A percentile compares a stretch with the other conserved stretches of the same genome.
Conservation (phyloP, 2,888 invertebrate species). For the Drosophila longiperda region DNA sequence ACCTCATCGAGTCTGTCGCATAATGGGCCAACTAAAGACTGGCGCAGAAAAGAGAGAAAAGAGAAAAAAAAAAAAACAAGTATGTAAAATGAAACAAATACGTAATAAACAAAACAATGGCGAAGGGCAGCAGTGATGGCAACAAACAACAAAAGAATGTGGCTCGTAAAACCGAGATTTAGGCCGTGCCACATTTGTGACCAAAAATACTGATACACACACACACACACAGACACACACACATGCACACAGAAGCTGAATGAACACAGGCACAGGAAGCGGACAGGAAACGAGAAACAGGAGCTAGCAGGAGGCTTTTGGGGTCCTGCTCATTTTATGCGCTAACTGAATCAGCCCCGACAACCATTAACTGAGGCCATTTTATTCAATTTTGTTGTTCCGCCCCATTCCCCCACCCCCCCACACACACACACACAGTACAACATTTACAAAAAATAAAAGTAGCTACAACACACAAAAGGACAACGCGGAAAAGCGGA, state of each 20-base stretch:
- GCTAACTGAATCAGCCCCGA: conserved; percentile 80
- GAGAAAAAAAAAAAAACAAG: conserved; percentile 29
- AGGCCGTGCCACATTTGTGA: conserved; percentile 80
- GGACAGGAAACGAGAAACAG: conserved; percentile 17
- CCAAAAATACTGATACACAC: conserved; percentile 55
- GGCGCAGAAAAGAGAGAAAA: conserved; percentile 33
- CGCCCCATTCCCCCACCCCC: conserved; percentile 12
- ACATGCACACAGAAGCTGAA: conserved; percentile 8
- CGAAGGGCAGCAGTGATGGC: conserved; percentile 55
- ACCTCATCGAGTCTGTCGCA: conserved; percentile 18
- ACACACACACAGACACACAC: conserved; percentile 7
- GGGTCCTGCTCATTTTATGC: conserved; percentile 76
- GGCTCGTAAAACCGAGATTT: conserved; percentile 80
- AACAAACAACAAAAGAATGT: conserved; percentile 66
- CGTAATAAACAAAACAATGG: conserved; percentile 78
- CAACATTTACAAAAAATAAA: conserved; percentile 12
- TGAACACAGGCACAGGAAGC: conserved; percentile 39
- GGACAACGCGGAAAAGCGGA: conserved; percentile 45
- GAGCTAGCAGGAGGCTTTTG: conserved; percentile 28
- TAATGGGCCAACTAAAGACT: conserved; percentile 75
- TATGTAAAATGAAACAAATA: conserved; percentile 78
- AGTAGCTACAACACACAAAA: conserved; percentile 39
- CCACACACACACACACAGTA: conserved; percentile 6
- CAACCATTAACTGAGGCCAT: conserved; percentile 80
- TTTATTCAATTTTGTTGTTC: conserved; percentile 76